Conservation (phyloP, 2,888 invertebrate genomes). For the Daptonema setosum region DNA sequence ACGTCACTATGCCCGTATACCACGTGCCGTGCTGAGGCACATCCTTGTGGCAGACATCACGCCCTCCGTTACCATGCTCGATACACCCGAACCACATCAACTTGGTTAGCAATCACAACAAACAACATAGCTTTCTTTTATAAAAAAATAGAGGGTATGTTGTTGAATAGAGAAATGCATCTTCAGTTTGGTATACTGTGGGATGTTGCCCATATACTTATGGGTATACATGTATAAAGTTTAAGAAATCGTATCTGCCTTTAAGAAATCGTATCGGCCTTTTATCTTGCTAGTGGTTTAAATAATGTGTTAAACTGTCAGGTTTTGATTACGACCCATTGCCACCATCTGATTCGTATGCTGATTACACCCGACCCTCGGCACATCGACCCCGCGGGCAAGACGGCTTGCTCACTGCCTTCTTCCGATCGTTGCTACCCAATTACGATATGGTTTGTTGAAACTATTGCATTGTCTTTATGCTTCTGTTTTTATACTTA, state of each 20-base stretch:
- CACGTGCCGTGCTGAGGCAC: conserved; percentile 46
- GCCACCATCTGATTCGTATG: conserved; percentile 28
- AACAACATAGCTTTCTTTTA: too few species aligned
- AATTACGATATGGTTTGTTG: conserved; percentile 28
- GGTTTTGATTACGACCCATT: conserved; percentile 29
- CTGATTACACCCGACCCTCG: conserved; percentile 24
- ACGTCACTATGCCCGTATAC: conserved; percentile 42
- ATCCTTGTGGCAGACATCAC: conserved; percentile 48
- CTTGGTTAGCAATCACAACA: too few species aligned
- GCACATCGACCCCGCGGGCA: conserved; percentile 11
- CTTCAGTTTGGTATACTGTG: too few species aligned
- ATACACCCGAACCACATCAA: conserved; percentile 35
- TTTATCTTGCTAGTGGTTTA: too few species aligned
- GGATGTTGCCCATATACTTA: too few species aligned
- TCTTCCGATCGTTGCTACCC: conserved; percentile 29
- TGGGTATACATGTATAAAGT: too few species aligned
- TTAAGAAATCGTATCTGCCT: too few species aligned
- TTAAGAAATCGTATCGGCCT: too few species aligned
- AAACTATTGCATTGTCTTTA: not conserved
- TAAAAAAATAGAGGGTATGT: too few species aligned
- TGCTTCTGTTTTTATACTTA: too few species aligned
- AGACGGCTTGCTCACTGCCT: conserved; percentile 20
- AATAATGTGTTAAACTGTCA: too few species aligned
- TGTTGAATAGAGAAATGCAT: too few species aligned
- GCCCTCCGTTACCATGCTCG: conserved; percentile 43